A percentile compares a stretch with the other conserved stretches of the same genome.
phyloP scores from a whole-genome alignment of 2,888 invertebrate genomes.

The Seira sanloemensis region DNA sequence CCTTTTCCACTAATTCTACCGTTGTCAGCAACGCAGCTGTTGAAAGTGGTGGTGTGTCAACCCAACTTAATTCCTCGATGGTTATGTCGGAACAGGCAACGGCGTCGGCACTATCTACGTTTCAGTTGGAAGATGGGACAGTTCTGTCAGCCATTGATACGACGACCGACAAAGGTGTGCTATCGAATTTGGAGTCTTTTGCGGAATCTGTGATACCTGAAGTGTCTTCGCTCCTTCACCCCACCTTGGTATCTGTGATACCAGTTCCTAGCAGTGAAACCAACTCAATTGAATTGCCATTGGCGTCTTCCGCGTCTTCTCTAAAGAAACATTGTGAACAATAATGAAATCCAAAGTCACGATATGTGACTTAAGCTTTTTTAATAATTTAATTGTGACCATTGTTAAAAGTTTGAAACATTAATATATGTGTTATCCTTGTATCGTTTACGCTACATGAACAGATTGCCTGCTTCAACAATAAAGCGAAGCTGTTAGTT shows the following conservation, averaged over 20 bases:
- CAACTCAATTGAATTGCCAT: conserved; percentile 12
- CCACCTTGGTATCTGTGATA: conserved; percentile 33
- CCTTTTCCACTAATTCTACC: too few relatives aligned
- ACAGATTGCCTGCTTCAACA: too few relatives aligned
- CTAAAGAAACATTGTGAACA: too few relatives aligned
- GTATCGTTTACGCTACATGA: too few relatives aligned
- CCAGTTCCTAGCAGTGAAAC: not conserved
- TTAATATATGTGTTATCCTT: too few relatives aligned
- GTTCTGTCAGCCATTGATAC: conserved; percentile 27
- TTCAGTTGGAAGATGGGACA: conserved; percentile 46
- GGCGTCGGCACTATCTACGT: conserved; percentile 9
- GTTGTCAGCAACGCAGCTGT: too few relatives aligned
- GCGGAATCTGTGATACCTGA: conserved; percentile 27
- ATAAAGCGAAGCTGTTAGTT: too few relatives aligned
- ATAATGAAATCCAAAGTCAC: too few relatives aligned
- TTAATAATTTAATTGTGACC: too few relatives aligned
- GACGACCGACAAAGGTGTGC: not conserved
- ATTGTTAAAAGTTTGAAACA: too few relatives aligned
- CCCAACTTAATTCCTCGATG: conserved; percentile 33
- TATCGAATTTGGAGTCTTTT: conserved; percentile 19
- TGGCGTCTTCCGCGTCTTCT: not conserved
- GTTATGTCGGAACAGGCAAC: conserved; percentile 13
- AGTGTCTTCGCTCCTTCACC: conserved; percentile 29
- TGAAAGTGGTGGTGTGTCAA: too few relatives aligned
- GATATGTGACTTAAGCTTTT: too few relatives aligned